Evolutionary conservation across 2,797 vertebrate species (phyloP).

Genomic region (Catharus ustulatus): DNA sequence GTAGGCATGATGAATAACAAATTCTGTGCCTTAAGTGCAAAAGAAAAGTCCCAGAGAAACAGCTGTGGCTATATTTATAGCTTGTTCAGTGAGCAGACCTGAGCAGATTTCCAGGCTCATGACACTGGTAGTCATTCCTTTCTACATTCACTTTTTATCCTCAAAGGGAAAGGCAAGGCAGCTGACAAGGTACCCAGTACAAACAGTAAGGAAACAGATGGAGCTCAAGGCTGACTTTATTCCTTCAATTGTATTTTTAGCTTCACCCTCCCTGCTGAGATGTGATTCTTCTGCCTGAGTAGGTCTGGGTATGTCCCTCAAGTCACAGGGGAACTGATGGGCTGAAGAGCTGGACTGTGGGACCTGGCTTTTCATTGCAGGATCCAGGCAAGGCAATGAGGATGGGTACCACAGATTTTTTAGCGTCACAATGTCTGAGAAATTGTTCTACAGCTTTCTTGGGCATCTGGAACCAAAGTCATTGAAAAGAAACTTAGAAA

Average conservation of each 20-base stretch:
- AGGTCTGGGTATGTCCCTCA: background rate
- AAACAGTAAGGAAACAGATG: background rate
- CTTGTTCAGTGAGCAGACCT: background rate
- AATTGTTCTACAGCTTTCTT: background rate
- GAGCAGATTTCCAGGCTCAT: background rate
- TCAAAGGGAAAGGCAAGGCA: background rate
- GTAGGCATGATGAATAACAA: background rate
- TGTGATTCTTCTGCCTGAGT: background rate
- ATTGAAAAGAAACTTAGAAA: background rate
- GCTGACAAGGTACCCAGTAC: background rate
- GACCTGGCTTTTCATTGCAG: background rate
- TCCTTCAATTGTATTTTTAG: background rate
- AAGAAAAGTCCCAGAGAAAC: background rate
- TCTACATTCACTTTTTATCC: background rate
- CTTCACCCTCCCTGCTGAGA: background rate
- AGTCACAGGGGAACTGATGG: background rate
- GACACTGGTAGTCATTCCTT: background rate
- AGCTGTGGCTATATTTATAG: background rate
- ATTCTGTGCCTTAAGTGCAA: background rate
- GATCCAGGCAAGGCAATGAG: background rate
- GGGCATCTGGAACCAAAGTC: background rate
- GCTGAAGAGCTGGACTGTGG: background rate
- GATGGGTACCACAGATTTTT: background rate
- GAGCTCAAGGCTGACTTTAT: background rate
- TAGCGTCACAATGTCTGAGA: background rate